Percentiles rank a stretch among this genome's conserved stretches.
Evolutionary conservation across 1,140 invertebrate species (phyloP).

Genomic region (Temnothorax nylanderi): DNA sequence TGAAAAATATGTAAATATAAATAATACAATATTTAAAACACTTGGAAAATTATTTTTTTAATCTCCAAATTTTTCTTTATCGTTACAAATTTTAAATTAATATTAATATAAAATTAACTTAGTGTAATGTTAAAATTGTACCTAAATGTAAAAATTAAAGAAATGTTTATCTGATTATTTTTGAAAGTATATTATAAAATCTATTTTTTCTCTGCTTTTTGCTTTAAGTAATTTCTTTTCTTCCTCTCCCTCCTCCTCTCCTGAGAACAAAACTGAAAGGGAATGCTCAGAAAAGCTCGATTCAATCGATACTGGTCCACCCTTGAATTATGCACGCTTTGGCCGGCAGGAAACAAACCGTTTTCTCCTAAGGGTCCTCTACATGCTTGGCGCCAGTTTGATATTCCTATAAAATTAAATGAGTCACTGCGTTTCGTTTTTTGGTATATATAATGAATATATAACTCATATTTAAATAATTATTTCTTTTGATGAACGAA

Average conservation of each 20-base stretch:
- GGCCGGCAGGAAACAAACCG: conserved; percentile 64
- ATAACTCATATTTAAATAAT: background rate
- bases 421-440: background rate
- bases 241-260: background rate
- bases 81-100: no score
- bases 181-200: background rate
- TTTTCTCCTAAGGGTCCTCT: conserved; percentile 53
- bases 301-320: conserved; percentile 69
- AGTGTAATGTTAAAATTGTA: background rate
- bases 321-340: conserved; percentile 70
- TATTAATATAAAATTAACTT: background rate
- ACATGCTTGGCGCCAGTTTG: background rate
- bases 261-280: conserved; percentile 11
- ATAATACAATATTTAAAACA: no score
- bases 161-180: background rate
- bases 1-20: no score
- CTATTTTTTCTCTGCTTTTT: background rate
- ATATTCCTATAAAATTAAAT: conserved; percentile 2
- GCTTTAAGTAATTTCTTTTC: background rate
- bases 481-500: background rate
- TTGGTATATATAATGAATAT: background rate
- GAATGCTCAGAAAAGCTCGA: conserved; percentile 31
- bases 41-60: no score
- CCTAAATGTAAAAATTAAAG: background rate
- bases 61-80: no score